Conservation (phyloP, 2,797 vertebrate species). For the Cynopterus sphinx region DNA sequence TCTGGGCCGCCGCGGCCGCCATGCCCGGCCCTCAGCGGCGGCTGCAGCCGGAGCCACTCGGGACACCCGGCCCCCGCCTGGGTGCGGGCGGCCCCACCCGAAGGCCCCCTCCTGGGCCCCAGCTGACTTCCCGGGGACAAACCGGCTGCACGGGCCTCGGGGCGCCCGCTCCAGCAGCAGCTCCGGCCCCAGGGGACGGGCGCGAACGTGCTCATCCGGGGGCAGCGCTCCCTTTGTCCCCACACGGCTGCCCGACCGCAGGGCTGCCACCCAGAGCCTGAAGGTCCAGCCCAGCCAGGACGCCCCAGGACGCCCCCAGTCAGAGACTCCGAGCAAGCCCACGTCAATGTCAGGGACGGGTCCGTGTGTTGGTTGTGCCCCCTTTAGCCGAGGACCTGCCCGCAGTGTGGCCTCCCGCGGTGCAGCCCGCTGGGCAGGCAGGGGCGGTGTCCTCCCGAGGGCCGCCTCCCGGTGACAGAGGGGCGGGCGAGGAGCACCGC, state of each 20-base stretch:
- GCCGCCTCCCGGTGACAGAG: background rate
- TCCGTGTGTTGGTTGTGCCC: background rate
- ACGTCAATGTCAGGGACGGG: rapidly evolving
- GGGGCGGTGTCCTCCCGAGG: rapidly evolving
- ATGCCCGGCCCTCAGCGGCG: constrained; percentile 61
- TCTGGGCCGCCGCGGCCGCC: constrained; percentile 78
- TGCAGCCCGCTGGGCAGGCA: rapidly evolving
- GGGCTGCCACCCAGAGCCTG: background rate
- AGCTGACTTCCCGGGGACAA: rapidly evolving
- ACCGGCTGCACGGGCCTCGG: background rate
- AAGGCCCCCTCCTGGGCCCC: background rate
- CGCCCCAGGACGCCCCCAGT: background rate
- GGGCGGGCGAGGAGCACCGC: rapidly evolving
- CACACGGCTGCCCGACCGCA: too few relatives aligned
- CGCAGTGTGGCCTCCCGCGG: rapidly evolving
- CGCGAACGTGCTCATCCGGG: rapidly evolving
- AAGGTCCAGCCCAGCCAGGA: too few relatives aligned
- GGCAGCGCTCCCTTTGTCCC: background rate
- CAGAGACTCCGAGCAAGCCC: background rate
- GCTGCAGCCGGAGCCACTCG: constrained; percentile 69
- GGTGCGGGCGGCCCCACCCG: rapidly evolving
- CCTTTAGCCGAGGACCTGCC: background rate
- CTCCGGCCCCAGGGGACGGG: background rate
- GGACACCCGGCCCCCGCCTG: background rate
- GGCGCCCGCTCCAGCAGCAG: background rate